Base-by-base conservation (phyloP, 2,797 vertebrate species). In the Myoxocephalus aenaeus region DNA sequence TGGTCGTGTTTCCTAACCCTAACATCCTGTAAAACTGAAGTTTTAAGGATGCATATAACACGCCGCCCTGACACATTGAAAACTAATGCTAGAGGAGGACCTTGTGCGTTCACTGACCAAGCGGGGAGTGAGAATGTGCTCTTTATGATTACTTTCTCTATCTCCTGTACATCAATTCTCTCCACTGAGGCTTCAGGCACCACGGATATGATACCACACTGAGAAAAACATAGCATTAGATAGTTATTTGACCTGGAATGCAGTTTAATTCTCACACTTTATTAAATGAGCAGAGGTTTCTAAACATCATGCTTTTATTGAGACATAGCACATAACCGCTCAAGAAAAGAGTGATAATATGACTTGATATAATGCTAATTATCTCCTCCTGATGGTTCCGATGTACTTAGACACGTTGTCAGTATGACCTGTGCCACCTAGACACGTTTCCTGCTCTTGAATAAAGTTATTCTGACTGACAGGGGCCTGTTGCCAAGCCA, bases 391-490 rank as follows among this genome's bases (percentile, higher is more conserved):
- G 34, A 36, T 29, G n/a, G 54, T 76, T 32, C 29, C 22, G 40
- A 32, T 42, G 20, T 48, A 27, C 57, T 50, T 61, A 20, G 42
- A 20, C 51, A 12, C 51, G 56, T n/a, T 73, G 46, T 59, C 44
- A 75, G 27, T 46, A 22, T 36, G 36, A 54, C 36, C 58, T 18
- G 8, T 61, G 34, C 48, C 13, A 79, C 72, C 65, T 42, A 54
- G 32, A 51, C 36, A 38, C 32, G 56, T 48, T 57, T 44, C 13
- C 13, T 59, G 27, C 27, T 29, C 50, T 57, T 46, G 61, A 76
- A 81, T 72, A 46, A 69, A 77, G 58, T 74, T 40, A 77, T 51
- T 79, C 13, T 84, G 82, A 83, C 11, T 80, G 82, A 85, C 81
- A 74, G 68, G 36, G 71, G 34, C 51, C 38, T 57, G 75, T 81